Base-by-base conservation (phyloP, 2,888 invertebrate genomes). In the Eupeodes latifasciatus region DNA sequence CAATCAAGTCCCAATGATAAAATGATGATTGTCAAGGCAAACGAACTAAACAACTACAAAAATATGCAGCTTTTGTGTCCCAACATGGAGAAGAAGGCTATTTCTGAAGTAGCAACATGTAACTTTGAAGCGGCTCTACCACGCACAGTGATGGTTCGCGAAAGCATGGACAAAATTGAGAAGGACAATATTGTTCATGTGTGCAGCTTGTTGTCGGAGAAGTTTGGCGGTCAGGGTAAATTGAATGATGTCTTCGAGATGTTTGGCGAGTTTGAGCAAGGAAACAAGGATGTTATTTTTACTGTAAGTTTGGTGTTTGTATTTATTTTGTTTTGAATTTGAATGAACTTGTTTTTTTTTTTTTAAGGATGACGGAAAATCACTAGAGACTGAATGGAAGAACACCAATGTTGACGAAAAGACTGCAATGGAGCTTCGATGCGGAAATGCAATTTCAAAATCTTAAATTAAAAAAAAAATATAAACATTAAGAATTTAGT, bases 111-210 rank as follows among this genome's bases (percentile, higher is more conserved):
- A 66, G 90, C 89, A 59, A 88, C 77, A 10, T 94, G 94, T 90
- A 93, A 93, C 76, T 91, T 92, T 77, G 94, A 94, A 67, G 92
- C 92, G 5, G 91, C 91, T 64, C 80, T 93, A 59, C 93, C 93
- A 0, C 90, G 90, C 0, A 92, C 92, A 12, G 84, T 93, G 6
- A 93, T 93, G 82, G 90, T 91, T 7, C 91, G 91, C 4, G 89
- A 91, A 6, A 90, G 89, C 19, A 91, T 91, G 90, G 91, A 91
- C 4, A 55, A 90, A 9, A 91, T 92, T n/a, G 92, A 94, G 80
- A 91, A 92, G 89, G 93, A 93, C 75, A 93, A 92, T 51, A 89
- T 93, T 59, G 92, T 92, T 80, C 94, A 94, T 89, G 91, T 93
- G 76, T 92, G 92, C 75, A 78, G 91, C 9, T 91, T 92, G 5